Evolutionary conservation across 2,113 vertebrate genomes (phyloP).

Genomic region (Struthidea cinerea): DNA sequence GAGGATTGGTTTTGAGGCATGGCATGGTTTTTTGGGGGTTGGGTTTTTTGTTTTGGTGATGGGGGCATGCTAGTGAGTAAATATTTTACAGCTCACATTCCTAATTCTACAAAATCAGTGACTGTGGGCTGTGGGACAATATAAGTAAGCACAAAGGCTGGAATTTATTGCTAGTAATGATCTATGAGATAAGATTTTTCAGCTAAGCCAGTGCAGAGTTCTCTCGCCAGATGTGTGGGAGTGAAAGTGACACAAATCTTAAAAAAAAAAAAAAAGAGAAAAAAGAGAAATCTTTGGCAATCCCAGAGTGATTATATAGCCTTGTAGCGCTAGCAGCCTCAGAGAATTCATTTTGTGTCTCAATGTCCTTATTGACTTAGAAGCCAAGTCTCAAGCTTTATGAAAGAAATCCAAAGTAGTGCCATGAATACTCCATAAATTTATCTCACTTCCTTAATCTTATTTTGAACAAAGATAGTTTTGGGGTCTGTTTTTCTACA

Average conservation of each 20-base stretch:
- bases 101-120: neutral
- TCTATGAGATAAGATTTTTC: conserved; percentile 60
- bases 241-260: conserved; percentile 58
- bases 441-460: conserved; percentile 20
- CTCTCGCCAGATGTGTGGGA: conserved; percentile 60
- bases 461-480: neutral
- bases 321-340: neutral
- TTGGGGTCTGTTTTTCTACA: neutral
- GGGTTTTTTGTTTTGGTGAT: neutral
- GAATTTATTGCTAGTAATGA: conserved; percentile 56
- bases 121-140: neutral
- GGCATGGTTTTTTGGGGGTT: neutral
- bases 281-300: neutral
- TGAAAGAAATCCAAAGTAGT: neutral
- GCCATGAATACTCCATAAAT: conserved; percentile 4
- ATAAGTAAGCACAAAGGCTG: conserved; percentile 36
- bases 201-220: neutral
- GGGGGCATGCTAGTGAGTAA: neutral
- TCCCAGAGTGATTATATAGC: neutral
- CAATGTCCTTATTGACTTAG: neutral
- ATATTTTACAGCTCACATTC: conserved; percentile 27
- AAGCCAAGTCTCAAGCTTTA: neutral
- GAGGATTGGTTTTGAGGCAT: neutral
- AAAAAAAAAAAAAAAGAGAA: neutral
- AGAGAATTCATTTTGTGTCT: neutral